Conservation (phyloP, 2,113 vertebrate genomes). For the Sula dactylatra region DNA sequence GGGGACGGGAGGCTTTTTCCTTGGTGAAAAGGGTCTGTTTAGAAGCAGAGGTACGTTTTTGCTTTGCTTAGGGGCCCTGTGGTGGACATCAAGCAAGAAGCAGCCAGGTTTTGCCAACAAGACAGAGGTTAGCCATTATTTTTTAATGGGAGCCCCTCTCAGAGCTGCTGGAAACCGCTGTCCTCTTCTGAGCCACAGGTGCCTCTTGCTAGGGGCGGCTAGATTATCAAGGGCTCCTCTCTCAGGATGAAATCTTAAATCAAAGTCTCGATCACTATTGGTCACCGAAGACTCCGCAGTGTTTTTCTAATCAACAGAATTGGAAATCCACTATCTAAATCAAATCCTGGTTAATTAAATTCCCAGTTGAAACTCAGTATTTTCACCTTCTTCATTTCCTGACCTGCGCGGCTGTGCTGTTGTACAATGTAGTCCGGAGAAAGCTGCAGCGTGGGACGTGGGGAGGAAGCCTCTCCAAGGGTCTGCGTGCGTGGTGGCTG, state of each 20-base stretch:
- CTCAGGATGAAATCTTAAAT: not conserved
- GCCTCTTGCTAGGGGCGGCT: not conserved
- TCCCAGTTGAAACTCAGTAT: not conserved
- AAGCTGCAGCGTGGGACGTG: not conserved
- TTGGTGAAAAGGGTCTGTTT: not conserved
- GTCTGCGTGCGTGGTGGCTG: fast-evolving
- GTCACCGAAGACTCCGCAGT: not conserved
- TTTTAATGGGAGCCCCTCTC: not conserved
- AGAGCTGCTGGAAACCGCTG: not conserved
- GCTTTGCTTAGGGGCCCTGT: not conserved
- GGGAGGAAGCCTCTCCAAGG: not conserved
- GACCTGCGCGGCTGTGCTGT: fast-evolving
- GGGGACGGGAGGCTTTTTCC: not conserved
- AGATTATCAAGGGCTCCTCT: not conserved
- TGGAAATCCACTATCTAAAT: not conserved
- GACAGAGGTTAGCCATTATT: not conserved
- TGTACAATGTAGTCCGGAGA: fast-evolving
- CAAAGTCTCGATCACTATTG: not conserved
- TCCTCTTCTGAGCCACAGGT: not conserved
- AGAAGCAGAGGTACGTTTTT: not conserved
- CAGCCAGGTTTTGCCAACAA: not conserved
- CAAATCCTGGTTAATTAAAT: not conserved
- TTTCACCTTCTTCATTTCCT: not conserved
- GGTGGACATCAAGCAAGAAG: not conserved
- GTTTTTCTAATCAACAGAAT: not conserved